Base-by-base conservation (phyloP, 2,113 vertebrate genomes). In the Sminthopsis crassicaudata region DNA sequence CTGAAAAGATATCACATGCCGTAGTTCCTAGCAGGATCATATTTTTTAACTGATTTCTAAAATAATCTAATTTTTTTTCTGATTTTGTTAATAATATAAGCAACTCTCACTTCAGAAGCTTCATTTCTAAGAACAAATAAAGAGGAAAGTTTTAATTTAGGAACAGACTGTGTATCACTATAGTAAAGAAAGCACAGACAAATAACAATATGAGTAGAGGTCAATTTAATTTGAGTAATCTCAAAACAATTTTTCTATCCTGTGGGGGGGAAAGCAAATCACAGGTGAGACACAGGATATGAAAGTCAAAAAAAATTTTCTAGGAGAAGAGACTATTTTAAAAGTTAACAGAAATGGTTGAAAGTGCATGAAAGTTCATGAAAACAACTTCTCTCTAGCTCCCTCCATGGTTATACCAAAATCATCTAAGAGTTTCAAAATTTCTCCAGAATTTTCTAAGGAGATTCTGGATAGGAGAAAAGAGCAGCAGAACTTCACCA, bases 351-450 rank as follows among this genome's bases (percentile, higher is more conserved):
- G 48, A 48, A 48, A 48, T 8, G 5, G 48, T 94, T 96, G 93
- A 96, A 91, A 90, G 90, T 96, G 25, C 91, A 92, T 51, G 95
- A 24, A 27, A 88, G 92, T 42, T 96, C 90, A 95, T 93, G 53
- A 93, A 57, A 42, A n/a, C n/a, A n/a, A 8, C 52, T 99, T 99
- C 98, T 99, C 99, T 98, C 99, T 99, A 96, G 99, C 99, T 96
- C 99, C 99, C 98, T 99, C 99, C 96, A 99, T 99, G 92, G 99
- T 99, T 97, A 99, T 99, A 97, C 99, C 99, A 95, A 99, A 99
- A 98, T 99, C 99, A 98, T 99, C 99, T 99, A 99, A 99, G 94
- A 99, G 99, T 94, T 99, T 99, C 99, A 99, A 99, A 97, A 99
- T 99, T 98, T 99, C 99, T 22, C 99, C 99, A 99, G 48, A 48